Base-by-base conservation (phyloP, 2,797 vertebrate species). In the Alosa sapidissima region DNA sequence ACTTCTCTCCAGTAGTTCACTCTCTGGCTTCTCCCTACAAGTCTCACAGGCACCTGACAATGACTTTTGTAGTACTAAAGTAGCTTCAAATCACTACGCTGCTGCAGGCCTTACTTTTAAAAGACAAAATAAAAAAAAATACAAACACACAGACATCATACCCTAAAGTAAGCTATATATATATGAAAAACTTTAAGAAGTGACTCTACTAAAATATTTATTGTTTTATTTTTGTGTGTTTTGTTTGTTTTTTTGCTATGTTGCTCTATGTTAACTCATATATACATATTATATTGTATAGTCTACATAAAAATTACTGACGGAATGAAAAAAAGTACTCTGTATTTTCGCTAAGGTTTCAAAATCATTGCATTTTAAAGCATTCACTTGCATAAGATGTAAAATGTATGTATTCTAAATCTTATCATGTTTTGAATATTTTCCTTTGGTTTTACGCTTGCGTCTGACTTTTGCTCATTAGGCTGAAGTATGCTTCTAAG, bases 141-240 rank as follows among this genome's bases (percentile, higher is more conserved):
- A 55, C 45, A 62, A 81, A 60, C 41, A 91, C 90, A 91, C 90
- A 87, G 89, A 91, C 94, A 93, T 94, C 95, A 93, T 96, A 95
- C 95, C 93, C 93, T 93, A 91, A 93, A 95, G 95, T 97, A 98
- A 98, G 96, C 96, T 98, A 87, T 89, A 89, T 93, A 93, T 92
- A 94, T 92, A 96, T 94, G 88, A 86, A 92, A 87, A 92, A 91
- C 89, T 91, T 93, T 90, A 90, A 94, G 92, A 94, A 93, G 92
- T 93, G 94, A 96, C 94, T 96, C 96, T 94, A 95, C 92, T 91
- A 93, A 96, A 95, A 94, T 98, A 98, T 97, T 98, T 98, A 98
- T 98, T 97, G 93, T 93, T 93, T 94, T 41, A 41, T 75, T 75
- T 75, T 75, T 72, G 65, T 75, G 68, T 75, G 33, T 75, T 75